Percentiles rank a stretch among this genome's conserved stretches.
Evolutionary conservation across 1,140 invertebrate genomes (phyloP).

Genomic region (Teleogryllus occipitalis): DNA sequence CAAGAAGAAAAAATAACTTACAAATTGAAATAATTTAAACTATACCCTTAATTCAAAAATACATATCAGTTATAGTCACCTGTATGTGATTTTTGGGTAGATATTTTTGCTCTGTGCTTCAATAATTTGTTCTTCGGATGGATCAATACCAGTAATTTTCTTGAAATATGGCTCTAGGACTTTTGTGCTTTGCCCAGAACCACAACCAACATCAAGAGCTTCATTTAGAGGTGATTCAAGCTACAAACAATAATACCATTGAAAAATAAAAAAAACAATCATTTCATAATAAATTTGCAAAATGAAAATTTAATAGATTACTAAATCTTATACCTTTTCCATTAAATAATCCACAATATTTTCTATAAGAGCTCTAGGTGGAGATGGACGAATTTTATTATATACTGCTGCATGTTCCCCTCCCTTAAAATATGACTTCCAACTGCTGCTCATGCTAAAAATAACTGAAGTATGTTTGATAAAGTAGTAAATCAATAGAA

Average conservation of each 20-base stretch:
- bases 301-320: not conserved
- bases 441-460: too few species aligned
- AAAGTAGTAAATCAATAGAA: too few species aligned
- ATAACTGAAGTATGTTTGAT: too few species aligned
- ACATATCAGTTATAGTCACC: constrained; percentile 19
- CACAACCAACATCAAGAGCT: constrained; percentile 41
- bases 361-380: constrained; percentile 31
- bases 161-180: constrained; percentile 35
- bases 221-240: constrained; percentile 24
- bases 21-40: not conserved
- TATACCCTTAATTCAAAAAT: not conserved
- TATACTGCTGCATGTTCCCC: constrained; percentile 30
- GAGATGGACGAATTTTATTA: constrained; percentile 33
- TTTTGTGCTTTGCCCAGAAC: constrained; percentile 41
- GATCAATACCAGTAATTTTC: constrained; percentile 37
- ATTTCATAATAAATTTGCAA: not conserved
- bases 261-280: constrained; percentile 11
- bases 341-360: constrained; percentile 32
- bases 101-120: constrained; percentile 31
- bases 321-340: constrained; percentile 26
- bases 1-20: constrained; percentile 10
- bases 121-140: constrained; percentile 33
- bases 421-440: constrained; percentile 27
- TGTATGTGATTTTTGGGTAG: constrained; percentile 30
- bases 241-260: constrained; percentile 18